Conservation (phyloP, 2,797 vertebrate species). For the Chanos chanos region DNA sequence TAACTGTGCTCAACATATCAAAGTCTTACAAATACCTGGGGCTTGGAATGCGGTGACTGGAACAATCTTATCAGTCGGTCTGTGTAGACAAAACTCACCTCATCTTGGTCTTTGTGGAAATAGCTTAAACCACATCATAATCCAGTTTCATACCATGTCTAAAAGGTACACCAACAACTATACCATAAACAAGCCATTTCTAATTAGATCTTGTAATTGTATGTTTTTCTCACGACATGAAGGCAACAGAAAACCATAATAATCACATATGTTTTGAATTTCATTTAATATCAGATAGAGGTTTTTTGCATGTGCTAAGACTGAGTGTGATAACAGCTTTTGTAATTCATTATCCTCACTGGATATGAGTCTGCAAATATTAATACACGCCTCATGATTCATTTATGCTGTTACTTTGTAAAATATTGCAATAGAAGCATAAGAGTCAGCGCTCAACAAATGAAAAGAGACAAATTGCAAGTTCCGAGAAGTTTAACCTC, state of each 20-base stretch:
- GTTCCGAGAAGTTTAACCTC: constrained; percentile 3
- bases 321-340: not conserved
- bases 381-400: not conserved
- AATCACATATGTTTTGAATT: constrained; percentile 12
- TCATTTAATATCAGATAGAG: constrained; percentile 9
- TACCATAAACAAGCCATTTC: no score
- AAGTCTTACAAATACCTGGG: constrained; percentile 27
- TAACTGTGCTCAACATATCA: constrained; percentile 22
- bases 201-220: no score
- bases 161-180: not conserved
- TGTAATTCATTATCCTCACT: not conserved
- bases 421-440: not conserved
- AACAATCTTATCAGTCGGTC: constrained; percentile 34
- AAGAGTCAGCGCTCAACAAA: constrained; percentile 3
- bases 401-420: not conserved
- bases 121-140: constrained; percentile 12
- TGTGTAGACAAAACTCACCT: constrained; percentile 40
- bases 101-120: constrained; percentile 10
- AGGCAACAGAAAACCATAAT: not conserved
- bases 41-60: constrained; percentile 22
- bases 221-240: not conserved
- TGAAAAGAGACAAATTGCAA: constrained; percentile 1
- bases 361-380: not conserved
- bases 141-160: not conserved
- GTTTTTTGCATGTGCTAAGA: not conserved